Conservation (phyloP, 2,797 vertebrate genomes). For the Propithecus deckenii region DNA sequence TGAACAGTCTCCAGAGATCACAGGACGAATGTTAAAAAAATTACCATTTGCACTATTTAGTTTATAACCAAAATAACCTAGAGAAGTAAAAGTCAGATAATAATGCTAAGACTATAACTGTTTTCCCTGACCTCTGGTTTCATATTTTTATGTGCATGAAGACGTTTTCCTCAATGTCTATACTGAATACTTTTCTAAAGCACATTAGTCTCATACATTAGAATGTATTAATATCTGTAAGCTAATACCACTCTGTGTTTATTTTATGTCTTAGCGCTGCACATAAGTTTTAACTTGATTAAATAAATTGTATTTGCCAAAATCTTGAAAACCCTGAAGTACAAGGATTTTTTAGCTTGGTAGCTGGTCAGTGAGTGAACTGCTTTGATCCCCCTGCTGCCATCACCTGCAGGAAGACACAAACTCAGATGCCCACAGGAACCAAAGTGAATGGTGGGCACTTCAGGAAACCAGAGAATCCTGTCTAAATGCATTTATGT, state of each 20-base stretch:
- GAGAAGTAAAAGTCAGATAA: neutral
- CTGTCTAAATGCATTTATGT: neutral
- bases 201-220: neutral
- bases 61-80: neutral
- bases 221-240: neutral
- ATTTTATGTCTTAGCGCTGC: neutral
- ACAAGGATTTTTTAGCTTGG: neutral
- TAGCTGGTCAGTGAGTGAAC: neutral
- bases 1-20: neutral
- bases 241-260: neutral
- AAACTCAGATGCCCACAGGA: neutral
- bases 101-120: neutral
- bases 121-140: neutral
- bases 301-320: neutral
- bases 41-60: neutral
- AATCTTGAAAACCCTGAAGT: neutral
- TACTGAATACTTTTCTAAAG: neutral
- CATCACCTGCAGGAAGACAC: neutral
- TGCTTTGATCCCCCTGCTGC: neutral
- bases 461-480: neutral
- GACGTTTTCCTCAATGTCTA: neutral
- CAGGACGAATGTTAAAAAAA: neutral
- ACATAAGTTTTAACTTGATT: neutral
- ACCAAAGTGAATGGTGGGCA: neutral
- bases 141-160: neutral